Percentiles rank a stretch among this genome's conserved stretches.
Evolutionary conservation across 2,797 vertebrate genomes (phyloP).

Genomic region (Gymnopithys bicolor): DNA sequence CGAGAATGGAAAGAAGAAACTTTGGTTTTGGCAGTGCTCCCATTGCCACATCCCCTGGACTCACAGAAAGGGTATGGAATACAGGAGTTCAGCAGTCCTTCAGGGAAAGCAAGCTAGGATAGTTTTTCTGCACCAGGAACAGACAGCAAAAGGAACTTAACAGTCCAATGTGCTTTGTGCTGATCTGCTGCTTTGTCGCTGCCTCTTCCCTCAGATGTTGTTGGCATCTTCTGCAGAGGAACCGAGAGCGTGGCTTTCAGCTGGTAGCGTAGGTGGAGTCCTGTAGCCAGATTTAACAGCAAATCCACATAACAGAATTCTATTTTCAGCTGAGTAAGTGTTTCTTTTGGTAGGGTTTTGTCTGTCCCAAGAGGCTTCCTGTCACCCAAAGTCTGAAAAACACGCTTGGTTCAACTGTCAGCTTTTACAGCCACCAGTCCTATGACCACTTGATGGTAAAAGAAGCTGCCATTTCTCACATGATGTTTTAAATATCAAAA

Average conservation of each 20-base stretch:
- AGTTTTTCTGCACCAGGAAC: background rate
- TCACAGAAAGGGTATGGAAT: background rate
- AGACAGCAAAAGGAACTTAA: background rate
- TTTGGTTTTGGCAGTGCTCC: background rate
- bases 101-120: background rate
- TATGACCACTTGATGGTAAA: background rate
- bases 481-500: background rate
- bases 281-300: background rate
- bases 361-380: background rate
- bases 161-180: background rate
- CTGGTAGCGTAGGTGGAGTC: background rate
- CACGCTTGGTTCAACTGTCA: background rate
- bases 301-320: background rate
- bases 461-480: background rate
- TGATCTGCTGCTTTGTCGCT: background rate
- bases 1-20: background rate
- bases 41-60: background rate
- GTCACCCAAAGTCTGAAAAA: background rate
- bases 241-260: background rate
- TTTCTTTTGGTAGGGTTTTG: background rate
- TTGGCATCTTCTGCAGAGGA: background rate
- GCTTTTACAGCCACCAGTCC: background rate
- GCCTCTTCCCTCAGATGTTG: background rate
- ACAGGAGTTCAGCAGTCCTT: background rate
- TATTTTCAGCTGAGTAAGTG: background rate